A percentile compares a stretch with the other conserved stretches of the same genome.
These are phyloP conservation scores for Eudorcas thomsonii DNA, from an alignment of 2,113 vertebrate genomes.

Conservation along the genomic window DNA sequence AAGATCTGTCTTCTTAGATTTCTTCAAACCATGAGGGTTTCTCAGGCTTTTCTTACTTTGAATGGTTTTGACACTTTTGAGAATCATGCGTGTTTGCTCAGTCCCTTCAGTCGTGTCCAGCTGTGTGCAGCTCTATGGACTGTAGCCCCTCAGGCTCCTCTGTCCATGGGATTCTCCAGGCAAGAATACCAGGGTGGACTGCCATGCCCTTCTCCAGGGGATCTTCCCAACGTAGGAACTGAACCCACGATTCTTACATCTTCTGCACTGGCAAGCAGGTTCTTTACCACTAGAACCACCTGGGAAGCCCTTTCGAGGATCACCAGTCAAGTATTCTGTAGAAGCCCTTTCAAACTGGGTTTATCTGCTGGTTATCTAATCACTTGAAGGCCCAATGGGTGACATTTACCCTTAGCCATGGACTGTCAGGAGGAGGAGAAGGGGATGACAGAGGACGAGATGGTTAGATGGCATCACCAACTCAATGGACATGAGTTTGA, in stretches of 20 bases:
- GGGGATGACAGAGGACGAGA: background rate
- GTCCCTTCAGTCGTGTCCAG: background rate
- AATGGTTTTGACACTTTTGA: background rate
- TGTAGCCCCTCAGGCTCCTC: background rate
- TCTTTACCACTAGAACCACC: background rate
- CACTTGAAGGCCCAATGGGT: background rate
- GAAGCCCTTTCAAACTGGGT: background rate
- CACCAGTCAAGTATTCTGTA: background rate
- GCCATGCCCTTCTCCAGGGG: background rate
- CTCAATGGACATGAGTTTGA: background rate
- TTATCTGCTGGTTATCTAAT: background rate
- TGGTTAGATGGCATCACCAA: background rate
- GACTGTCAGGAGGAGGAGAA: background rate
- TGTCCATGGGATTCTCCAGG: background rate
- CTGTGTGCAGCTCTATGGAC: background rate
- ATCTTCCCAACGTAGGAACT: rapidly evolving
- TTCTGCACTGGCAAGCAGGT: background rate
- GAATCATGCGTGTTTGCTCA: rapidly evolving
- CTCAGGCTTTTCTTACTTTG: background rate
- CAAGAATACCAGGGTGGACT: background rate
- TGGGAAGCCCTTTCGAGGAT: background rate
- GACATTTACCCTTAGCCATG: background rate
- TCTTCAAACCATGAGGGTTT: background rate
- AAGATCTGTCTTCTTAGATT: background rate
- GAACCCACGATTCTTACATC: rapidly evolving